Evolutionary conservation across 2,888 invertebrate genomes (phyloP), one percentile per base, ranked within the genome.

Genomic region (Petrolisthes manimaculis): DNA sequence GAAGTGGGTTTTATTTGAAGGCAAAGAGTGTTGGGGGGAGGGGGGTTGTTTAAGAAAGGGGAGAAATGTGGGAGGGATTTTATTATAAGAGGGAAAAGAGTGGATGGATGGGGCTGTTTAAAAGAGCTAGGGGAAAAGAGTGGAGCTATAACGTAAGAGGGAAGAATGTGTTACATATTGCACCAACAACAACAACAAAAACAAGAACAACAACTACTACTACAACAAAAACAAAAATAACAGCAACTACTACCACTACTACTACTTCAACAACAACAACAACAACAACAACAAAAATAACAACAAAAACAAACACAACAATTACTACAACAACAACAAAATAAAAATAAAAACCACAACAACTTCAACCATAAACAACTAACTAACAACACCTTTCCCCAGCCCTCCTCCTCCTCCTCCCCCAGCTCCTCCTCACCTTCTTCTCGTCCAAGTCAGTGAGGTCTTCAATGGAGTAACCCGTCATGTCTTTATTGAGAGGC

Each of bases 381-480:
- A 37, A 37, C 37, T 1, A 37, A 67, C 12, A 14, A 67, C 67
- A 67, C 67, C 12, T 12, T 14, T 1, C 18, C 18, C 18, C 67
- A 5, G 18, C 77, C 77, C 5, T 54, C 71, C 51, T 61, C 75
- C 8, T 75, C n/a, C n/a, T n/a, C n/a, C n/a, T n/a, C n/a, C n/a
- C n/a, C n/a, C n/a, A n/a, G n/a, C n/a, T n/a, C n/a, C n/a, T 37
- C 37, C 91, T 92, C 92, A 96, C 96, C 94, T 96, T 96, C 92
- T 96, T 95, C 91, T 96, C 96, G 92, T 96, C 96, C 90, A 95
- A 93, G 91, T 96, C 95, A 71, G 95, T 94, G 78, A 97, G 93
- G 92, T 97, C 97, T 92, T 97, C 97, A 92, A 97, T 97, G 0
- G 97, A 97, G 92, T 96, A 97, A 0, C 97, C 97, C 92, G 97